Conservation (phyloP, 1,140 invertebrate species). For the Eubasilissa regina region DNA sequence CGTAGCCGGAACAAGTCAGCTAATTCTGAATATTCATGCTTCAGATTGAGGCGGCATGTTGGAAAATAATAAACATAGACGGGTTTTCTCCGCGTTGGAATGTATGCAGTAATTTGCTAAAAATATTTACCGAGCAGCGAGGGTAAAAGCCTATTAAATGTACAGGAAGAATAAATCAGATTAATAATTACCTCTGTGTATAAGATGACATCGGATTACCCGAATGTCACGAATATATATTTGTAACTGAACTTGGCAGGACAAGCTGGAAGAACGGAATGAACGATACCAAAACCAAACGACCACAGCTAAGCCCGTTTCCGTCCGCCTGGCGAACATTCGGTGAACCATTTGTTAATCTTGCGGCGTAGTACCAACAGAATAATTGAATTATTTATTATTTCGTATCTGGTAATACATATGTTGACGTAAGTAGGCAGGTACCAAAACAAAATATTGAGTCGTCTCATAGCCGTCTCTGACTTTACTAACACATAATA, state of each 20-base stretch:
- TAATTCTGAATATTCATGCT: too few relatives aligned
- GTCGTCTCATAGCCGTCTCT: too few relatives aligned
- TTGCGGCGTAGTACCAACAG: conserved; percentile 1
- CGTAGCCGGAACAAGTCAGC: too few relatives aligned
- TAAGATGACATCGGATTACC: conserved; percentile 1
- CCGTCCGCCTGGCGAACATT: not conserved
- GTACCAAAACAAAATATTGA: too few relatives aligned
- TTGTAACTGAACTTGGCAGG: not conserved
- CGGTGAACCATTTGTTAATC: not conserved
- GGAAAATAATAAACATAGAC: too few relatives aligned
- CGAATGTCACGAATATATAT: not conserved
- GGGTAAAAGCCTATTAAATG: not conserved
- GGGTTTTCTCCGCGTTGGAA: too few relatives aligned
- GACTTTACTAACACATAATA: too few relatives aligned
- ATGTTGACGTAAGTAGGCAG: not conserved
- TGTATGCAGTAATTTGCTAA: not conserved
- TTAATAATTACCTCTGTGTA: not conserved
- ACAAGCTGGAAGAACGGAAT: not conserved
- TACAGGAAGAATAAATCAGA: not conserved
- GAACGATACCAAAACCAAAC: not conserved
- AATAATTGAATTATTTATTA: not conserved
- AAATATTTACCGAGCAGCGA: not conserved
- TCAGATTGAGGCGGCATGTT: too few relatives aligned
- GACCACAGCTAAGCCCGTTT: not conserved
- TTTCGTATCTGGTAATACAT: not conserved